A percentile compares a stretch with the other conserved stretches of the same genome.
These are phyloP conservation scores for Mobula birostris DNA, from an alignment of 2,113 vertebrate genomes.

Conservation along the genomic window DNA sequence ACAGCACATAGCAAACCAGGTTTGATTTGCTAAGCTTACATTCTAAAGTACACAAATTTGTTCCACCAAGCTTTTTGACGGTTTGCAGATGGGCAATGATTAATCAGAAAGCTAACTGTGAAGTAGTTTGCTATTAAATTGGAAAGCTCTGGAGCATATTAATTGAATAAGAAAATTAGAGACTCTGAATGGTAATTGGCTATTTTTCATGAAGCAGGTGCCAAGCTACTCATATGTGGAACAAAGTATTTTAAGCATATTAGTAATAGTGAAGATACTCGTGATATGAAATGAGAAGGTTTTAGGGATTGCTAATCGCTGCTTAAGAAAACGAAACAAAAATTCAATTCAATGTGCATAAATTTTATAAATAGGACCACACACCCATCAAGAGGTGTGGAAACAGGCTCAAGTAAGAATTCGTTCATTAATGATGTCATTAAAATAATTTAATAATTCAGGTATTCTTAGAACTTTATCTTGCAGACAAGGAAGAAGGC, in stretches of 20 bases:
- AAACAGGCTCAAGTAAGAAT: neutral
- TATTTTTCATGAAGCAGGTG: slow-evolving; percentile 98
- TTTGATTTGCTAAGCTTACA: slow-evolving; percentile 78
- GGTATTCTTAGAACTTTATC: neutral
- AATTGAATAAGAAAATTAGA: slow-evolving; percentile 99
- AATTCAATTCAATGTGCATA: neutral
- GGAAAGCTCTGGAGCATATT: slow-evolving; percentile 99
- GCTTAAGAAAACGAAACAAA: neutral
- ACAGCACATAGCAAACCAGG: slow-evolving; percentile 79
- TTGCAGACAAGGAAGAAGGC: neutral
- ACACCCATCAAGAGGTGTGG: neutral
- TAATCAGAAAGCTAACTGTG: slow-evolving; percentile 99
- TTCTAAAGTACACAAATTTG: slow-evolving; percentile 90
- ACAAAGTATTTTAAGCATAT: slow-evolving; percentile 99
- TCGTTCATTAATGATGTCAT: neutral
- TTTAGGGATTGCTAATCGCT: slow-evolving; percentile 52
- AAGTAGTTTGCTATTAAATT: slow-evolving; percentile 99
- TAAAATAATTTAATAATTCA: neutral
- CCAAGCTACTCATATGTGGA: slow-evolving; percentile 98
- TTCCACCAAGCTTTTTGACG: slow-evolving; percentile 88
- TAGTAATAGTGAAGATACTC: slow-evolving; percentile 96
- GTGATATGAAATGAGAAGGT: slow-evolving; percentile 95
- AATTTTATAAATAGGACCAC: neutral
- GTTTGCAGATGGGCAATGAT: slow-evolving; percentile 98
- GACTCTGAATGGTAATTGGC: slow-evolving; percentile 95